Percentiles rank a stretch among this genome's conserved stretches.
These are phyloP conservation scores for Xestia sexstrigata DNA, from an alignment of 2,888 invertebrate genomes.

Conservation along the genomic window DNA sequence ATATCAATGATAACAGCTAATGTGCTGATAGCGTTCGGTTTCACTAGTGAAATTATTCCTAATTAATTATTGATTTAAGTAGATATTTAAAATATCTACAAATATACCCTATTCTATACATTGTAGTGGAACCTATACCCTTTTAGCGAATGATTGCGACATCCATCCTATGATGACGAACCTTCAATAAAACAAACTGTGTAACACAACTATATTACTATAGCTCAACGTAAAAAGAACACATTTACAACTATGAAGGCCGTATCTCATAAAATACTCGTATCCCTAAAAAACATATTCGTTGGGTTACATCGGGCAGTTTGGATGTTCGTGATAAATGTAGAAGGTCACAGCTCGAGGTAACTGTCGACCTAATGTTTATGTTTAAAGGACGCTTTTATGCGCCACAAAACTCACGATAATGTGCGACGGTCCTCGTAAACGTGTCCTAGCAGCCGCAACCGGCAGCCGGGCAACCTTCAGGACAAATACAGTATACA, in stretches of 20 bases:
- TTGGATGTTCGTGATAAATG: conserved; percentile 47
- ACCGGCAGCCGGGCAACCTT: conserved; percentile 10
- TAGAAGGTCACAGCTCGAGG: conserved; percentile 39
- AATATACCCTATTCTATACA: neutral
- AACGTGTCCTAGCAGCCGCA: conserved; percentile 37
- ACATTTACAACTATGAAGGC: conserved; percentile 22
- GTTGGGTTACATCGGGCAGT: conserved; percentile 29
- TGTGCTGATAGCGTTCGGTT: neutral
- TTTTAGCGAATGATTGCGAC: neutral
- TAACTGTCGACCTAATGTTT: conserved; percentile 56
- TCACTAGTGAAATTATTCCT: neutral
- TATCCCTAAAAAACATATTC: conserved; percentile 51
- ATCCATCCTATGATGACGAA: neutral
- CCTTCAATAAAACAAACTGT: neutral
- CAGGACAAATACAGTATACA: neutral
- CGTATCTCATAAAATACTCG: conserved; percentile 38
- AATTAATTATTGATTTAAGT: neutral
- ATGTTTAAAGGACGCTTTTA: conserved; percentile 60
- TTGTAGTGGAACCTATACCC: neutral
- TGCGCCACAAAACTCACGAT: conserved; percentile 65
- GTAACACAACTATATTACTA: neutral
- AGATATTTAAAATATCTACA: neutral
- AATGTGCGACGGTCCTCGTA: conserved; percentile 58
- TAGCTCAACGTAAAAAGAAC: conserved; percentile 4
- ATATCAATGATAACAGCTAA: neutral